A percentile compares a stretch with the other conserved stretches of the same genome.
These are phyloP conservation scores for Euzetes globulus DNA, from an alignment of 2,888 invertebrate species.

Conservation along the genomic window DNA sequence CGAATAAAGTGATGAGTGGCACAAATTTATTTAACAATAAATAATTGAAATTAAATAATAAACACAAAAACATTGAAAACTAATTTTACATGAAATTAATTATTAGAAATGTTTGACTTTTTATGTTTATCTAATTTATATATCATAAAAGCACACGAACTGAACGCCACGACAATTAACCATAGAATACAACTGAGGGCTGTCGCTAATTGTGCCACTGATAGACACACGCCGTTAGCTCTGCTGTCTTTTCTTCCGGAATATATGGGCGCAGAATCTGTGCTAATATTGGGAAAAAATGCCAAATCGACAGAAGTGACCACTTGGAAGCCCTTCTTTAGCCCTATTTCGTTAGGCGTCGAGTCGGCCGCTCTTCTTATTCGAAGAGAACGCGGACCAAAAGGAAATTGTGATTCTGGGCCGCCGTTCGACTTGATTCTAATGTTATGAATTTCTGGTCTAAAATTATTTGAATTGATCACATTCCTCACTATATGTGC, in stretches of 20 bases:
- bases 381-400: conserved; percentile 40
- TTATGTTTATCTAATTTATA: conserved; percentile 29
- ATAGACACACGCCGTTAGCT: conserved; percentile 41
- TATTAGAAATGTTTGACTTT: conserved; percentile 8
- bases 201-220: conserved; percentile 39
- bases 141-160: conserved; percentile 33
- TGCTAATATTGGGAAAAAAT: conserved; percentile 62
- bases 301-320: conserved; percentile 85
- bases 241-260: conserved; percentile 37
- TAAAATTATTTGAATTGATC: conserved; percentile 11
- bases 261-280: conserved; percentile 38
- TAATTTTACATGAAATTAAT: not conserved
- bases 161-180: conserved; percentile 37
- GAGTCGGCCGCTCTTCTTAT: conserved; percentile 36
- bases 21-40: conserved; percentile 21
- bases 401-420: conserved; percentile 33
- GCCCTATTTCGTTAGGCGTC: conserved; percentile 55
- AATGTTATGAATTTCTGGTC: conserved; percentile 24
- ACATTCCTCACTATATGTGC: conserved; percentile 22
- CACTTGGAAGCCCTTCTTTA: conserved; percentile 79
- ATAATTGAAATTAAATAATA: conserved; percentile 5
- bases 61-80: not conserved
- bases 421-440: conserved; percentile 33
- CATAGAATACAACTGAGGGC: conserved; percentile 38
- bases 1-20: not conserved